A percentile compares a stretch with the other conserved stretches of the same genome.
Conservation (phyloP, 35 echinoderm and acorn worm species). For the Hemicentrotus pulcherrimus region DNA sequence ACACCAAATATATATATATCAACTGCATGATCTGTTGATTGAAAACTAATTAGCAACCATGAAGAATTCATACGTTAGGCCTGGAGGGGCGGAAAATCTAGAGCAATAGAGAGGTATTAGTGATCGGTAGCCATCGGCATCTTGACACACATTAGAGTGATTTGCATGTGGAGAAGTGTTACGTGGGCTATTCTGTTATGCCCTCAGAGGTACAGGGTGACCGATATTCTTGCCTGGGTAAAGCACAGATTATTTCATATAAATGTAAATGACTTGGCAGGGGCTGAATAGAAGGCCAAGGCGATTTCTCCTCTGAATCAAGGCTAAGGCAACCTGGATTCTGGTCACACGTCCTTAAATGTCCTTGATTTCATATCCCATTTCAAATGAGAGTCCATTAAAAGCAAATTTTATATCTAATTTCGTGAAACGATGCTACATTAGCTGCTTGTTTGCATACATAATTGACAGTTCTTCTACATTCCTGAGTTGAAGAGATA, state of each 20-base stretch:
- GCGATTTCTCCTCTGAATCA: neutral
- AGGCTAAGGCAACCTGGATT: neutral
- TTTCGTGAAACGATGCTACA: neutral
- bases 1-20: neutral
- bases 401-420: neutral
- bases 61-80: neutral
- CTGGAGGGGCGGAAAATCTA: neutral
- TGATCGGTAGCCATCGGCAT: neutral
- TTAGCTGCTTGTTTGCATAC: neutral
- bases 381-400: neutral
- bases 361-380: neutral
- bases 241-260: constrained; percentile 8
- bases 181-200: neutral
- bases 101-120: constrained; percentile 3
- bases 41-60: neutral
- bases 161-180: neutral
- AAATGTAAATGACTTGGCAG: neutral
- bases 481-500: neutral
- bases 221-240: neutral
- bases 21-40: neutral
- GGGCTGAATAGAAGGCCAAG: neutral
- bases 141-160: neutral
- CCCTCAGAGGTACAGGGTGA: neutral
- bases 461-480: neutral
- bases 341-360: neutral